Evolutionary conservation across 2,888 invertebrate genomes (phyloP), one percentile per base, ranked within the genome.

Genomic region (Trachelus iudaicus): DNA sequence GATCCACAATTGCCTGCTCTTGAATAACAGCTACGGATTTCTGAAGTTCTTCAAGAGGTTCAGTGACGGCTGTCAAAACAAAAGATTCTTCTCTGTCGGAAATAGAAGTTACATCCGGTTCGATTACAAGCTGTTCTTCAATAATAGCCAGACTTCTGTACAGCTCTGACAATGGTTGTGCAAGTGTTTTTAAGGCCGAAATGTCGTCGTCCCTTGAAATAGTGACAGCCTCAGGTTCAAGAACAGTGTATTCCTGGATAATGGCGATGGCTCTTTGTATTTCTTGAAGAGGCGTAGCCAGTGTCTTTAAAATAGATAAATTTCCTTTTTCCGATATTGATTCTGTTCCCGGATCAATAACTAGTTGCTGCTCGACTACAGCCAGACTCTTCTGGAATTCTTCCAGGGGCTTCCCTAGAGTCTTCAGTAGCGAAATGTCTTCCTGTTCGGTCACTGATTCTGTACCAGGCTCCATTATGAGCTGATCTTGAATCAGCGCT

Each of bases 401-500:
- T 56, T 87, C 77, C 6, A 89, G 73, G 15, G 90, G 90, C 35
- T 85, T 83, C 6, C 87, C 85, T n/a, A 90, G 74, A 23, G 83
- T 83, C 69, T 85, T 81, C 37, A 89, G 78, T 30, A 86, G 75
- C 0, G 84, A 81, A 0, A 83, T 76, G 1, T 85, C 78, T 1
- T 83, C 79, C 0, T 75, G 71, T 1, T 76, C 35, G 33, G 77
- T 78, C 34, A 40, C 69, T 2, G 40, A 30, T 12, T 40, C 69
- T 11, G 80, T 56, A 68, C 81, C 75, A 3, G 88, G 87, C 73
- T 92, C 92, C 9, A 88, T 80, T 13, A 90, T 73, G 3, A 88
- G 86, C 3, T 89, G 88, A 80, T 91, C 89, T 68, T 92, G 89
- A 4, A 87, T 77, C 73, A 91, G 81, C 2, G 92, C 91, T 34